These are phyloP conservation scores for Metopolophium dirhodum DNA, from an alignment of 1,140 invertebrate species.

Conservation along the genomic window DNA sequence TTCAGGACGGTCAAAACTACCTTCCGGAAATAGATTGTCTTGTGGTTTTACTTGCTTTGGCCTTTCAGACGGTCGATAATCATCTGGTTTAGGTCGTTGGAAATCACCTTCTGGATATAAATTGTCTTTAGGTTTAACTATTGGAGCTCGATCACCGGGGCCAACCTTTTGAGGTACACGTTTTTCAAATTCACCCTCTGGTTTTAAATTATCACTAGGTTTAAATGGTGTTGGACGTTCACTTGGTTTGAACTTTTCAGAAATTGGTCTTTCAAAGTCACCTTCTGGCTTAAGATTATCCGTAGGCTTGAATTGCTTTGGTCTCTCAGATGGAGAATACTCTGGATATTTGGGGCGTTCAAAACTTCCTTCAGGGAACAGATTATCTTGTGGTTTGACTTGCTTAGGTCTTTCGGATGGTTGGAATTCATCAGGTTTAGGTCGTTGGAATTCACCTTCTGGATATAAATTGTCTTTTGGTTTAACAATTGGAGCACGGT, in stretches of 20 bases:
- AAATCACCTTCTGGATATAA: too few relatives aligned
- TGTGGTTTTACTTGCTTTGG: too few relatives aligned
- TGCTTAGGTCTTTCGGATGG: conserved; percentile 66
- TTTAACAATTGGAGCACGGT: conserved; percentile 59
- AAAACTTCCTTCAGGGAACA: conserved; percentile 68
- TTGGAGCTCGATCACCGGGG: too few relatives aligned
- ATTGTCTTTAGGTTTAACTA: background rate
- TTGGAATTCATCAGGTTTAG: conserved; percentile 61
- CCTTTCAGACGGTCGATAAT: too few relatives aligned
- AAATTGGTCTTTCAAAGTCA: conserved; percentile 63
- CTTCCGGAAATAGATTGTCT: too few relatives aligned
- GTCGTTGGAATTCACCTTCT: conserved; percentile 67
- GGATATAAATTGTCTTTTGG: conserved; percentile 67
- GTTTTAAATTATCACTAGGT: conserved; percentile 68
- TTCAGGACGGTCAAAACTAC: conserved; percentile 30
- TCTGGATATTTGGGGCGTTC: conserved; percentile 60
- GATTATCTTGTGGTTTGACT: conserved; percentile 64
- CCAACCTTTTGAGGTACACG: conserved; percentile 59
- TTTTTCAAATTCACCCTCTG: conserved; percentile 69
- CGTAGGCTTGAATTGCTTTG: conserved; percentile 61
- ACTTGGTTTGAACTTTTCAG: conserved; percentile 66
- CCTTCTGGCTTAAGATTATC: conserved; percentile 63
- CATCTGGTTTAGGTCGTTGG: too few relatives aligned
- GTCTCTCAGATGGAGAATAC: conserved; percentile 61
- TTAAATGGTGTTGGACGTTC: conserved; percentile 64